Evolutionary conservation across 2,797 vertebrate species (phyloP), one percentile per base, ranked within the genome.

Genomic region (Synaphobranchus kaupii): DNA sequence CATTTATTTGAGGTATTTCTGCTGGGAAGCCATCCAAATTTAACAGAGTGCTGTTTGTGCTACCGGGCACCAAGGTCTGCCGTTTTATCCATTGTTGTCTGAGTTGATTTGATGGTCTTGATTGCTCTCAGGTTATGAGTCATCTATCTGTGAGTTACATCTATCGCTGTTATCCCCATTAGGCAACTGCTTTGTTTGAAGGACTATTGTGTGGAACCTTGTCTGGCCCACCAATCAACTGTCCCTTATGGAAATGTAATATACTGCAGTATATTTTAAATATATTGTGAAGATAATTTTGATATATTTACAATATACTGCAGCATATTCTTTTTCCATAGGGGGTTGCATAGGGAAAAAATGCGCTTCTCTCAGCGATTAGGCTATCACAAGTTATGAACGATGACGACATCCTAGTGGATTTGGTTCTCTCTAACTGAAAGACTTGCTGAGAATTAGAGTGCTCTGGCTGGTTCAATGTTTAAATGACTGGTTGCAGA

Each of bases 401-500:
- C 73, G n/a, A 50, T 66, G 48, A 68, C 13, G 54, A 66, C 76
- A 68, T 63, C 71, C 25, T 68, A 28, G 80, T 15, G 84, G 28
- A 84, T 84, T 71, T 68, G 86, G 60, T 60, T 84, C 47, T 3
- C 50, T 84, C n/a, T 85, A 50, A 66, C 34, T 63, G 50, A 88
- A 63, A 85, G 83, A 31, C 66, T 44, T 22, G 4, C 44, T 81
- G 68, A 80, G 68, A 87, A 84, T 83, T 22, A 76, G 63, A 44
- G 25, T 44, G 31, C 13, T 8, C 48, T 34, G n/a, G 73, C 78
- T 50, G 63, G 20, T 28, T 78, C 66, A 47, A 20, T 13, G 66
- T 52, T 48, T 60, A 94, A 95, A 93, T 89, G 91, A 92, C 92
- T 93, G 93, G 92, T 90, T 93, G 94, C 91, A 92, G 94, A 93